Percentiles rank a stretch among this genome's conserved stretches.
Evolutionary conservation across 1,140 invertebrate species (phyloP).

Genomic region (Holotrichia oblita): DNA sequence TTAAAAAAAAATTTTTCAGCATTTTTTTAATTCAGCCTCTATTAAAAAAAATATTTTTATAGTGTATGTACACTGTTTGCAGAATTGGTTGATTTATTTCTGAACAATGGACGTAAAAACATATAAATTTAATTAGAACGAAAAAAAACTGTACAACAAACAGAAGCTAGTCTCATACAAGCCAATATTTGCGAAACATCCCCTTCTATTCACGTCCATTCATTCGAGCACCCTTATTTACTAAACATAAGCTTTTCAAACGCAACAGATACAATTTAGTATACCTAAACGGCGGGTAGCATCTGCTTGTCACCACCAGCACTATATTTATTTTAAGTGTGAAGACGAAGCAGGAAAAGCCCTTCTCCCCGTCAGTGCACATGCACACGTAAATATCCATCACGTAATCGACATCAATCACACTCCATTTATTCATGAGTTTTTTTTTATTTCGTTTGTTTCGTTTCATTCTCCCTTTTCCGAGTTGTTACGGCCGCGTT

Average conservation of each 20-base stretch:
- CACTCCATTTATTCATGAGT: slow-evolving; percentile 6
- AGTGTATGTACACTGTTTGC: too few relatives aligned
- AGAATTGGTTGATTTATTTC: too few relatives aligned
- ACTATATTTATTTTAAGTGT: neutral
- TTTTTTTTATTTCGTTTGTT: too few relatives aligned
- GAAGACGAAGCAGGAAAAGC: neutral
- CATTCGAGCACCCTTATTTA: neutral
- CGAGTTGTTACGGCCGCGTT: neutral
- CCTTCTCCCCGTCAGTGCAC: neutral
- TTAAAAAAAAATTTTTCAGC: too few relatives aligned
- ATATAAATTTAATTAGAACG: too few relatives aligned
- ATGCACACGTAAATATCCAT: neutral
- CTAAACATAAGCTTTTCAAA: neutral
- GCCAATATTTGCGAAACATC: neutral
- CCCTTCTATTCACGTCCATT: neutral
- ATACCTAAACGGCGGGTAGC: slow-evolving; percentile 1
- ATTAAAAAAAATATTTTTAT: too few relatives aligned
- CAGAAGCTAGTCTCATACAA: neutral
- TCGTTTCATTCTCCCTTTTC: neutral
- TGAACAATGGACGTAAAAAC: too few relatives aligned
- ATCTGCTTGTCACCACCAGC: neutral
- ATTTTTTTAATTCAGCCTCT: too few relatives aligned
- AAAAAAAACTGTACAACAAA: too few relatives aligned
- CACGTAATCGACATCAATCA: slow-evolving; percentile 11
- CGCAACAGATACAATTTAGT: neutral